Conservation (phyloP, 2,113 vertebrate genomes). For the Rafetus swinhoei region DNA sequence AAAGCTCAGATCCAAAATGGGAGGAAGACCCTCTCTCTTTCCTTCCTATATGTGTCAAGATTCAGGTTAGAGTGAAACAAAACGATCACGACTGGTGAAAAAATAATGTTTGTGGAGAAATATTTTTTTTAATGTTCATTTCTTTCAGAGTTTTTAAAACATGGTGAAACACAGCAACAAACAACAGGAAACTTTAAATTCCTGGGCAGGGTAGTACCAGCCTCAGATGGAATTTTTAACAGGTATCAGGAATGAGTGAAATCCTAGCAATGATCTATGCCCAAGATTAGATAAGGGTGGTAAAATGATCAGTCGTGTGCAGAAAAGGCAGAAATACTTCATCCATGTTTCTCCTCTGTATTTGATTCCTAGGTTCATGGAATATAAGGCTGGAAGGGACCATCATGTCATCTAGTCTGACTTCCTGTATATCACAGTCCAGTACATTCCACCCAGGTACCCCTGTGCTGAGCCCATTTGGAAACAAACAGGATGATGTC, state of each 20-base stretch:
- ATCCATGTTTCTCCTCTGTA: not conserved
- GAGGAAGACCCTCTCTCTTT: not conserved
- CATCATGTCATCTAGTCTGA: not conserved
- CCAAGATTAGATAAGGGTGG: not conserved
- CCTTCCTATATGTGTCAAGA: not conserved
- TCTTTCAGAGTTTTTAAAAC: not conserved
- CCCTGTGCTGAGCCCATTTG: not conserved
- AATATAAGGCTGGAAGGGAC: not conserved
- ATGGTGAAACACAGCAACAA: not conserved
- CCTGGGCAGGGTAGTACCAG: not conserved
- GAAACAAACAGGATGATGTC: not conserved
- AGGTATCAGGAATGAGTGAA: not conserved
- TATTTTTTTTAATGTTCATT: constrained; percentile 11
- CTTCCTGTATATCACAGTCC: not conserved
- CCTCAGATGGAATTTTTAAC: not conserved
- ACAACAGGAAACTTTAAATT: not conserved
- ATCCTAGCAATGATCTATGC: not conserved
- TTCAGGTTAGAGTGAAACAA: not conserved
- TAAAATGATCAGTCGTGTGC: not conserved
- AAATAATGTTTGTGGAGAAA: not conserved
- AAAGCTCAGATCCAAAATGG: not conserved
- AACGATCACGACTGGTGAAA: not conserved
- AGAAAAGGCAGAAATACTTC: not conserved
- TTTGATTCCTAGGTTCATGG: not conserved
- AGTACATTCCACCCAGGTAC: not conserved